A percentile compares a stretch with the other conserved stretches of the same genome.
These are phyloP conservation scores for Carduelis carduelis DNA, from an alignment of 2,797 vertebrate species.

Conservation along the genomic window DNA sequence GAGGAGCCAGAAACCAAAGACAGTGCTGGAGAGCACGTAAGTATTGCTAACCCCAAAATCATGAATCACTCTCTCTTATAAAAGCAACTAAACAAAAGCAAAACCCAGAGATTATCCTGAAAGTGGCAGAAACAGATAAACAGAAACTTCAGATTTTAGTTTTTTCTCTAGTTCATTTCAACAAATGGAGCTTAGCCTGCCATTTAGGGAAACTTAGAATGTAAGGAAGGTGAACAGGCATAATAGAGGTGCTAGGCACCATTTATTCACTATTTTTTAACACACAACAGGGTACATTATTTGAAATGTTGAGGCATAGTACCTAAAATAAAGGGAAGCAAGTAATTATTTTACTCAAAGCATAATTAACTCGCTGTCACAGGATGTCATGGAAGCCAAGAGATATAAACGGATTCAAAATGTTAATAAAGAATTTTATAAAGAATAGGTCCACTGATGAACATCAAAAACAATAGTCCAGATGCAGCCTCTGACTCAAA, in stretches of 20 bases:
- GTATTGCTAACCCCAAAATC: background rate
- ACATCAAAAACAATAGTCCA: slow-evolving; percentile 37
- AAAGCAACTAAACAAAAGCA: background rate
- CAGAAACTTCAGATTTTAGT: background rate
- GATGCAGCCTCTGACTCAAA: slow-evolving; percentile 33
- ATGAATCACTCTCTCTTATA: background rate
- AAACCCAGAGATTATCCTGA: background rate
- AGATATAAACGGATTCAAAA: slow-evolving; percentile 40
- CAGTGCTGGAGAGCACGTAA: background rate
- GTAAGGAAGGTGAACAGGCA: background rate
- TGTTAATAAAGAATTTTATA: background rate
- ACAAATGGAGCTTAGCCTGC: background rate
- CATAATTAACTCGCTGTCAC: background rate
- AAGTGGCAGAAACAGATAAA: background rate
- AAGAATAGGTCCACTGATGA: slow-evolving; percentile 46
- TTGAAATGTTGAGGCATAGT: background rate
- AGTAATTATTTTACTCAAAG: background rate
- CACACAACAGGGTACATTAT: background rate
- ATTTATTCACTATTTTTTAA: background rate
- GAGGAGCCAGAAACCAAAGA: background rate
- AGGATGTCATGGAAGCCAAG: slow-evolving; percentile 30
- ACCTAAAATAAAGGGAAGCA: background rate
- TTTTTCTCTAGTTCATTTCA: background rate
- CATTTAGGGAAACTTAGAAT: background rate
- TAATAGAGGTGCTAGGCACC: background rate